These are phyloP conservation scores for Sinentomon sp. DNA, from an alignment of 2,888 invertebrate genomes.

Conservation along the genomic window DNA sequence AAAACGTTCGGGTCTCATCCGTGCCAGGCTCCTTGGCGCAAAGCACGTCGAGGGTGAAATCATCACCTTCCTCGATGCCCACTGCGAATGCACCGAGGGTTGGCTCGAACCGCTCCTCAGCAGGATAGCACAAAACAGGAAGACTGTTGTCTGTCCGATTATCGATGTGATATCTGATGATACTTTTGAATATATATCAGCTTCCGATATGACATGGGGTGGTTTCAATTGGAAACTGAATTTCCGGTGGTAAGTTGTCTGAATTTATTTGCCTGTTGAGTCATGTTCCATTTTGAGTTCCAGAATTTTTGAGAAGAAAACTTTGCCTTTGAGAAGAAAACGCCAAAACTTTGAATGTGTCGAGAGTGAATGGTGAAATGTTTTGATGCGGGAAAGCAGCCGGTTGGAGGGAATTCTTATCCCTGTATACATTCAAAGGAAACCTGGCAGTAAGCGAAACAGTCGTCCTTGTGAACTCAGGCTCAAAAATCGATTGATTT, in stretches of 20 bases:
- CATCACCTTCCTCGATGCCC: slow-evolving; percentile 88
- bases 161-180: slow-evolving; percentile 98
- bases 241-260: slow-evolving; percentile 62
- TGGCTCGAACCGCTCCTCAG: slow-evolving; percentile 87
- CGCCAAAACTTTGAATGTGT: too few species aligned
- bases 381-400: too few species aligned
- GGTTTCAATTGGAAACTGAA: slow-evolving; percentile 99
- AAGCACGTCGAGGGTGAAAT: slow-evolving; percentile 72
- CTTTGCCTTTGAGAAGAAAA: too few species aligned
- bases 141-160: slow-evolving; percentile 87
- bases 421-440: too few species aligned
- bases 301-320: too few species aligned
- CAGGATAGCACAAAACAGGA: slow-evolving; percentile 70
- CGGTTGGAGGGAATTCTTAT: too few species aligned
- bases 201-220: slow-evolving; percentile 98
- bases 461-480: too few species aligned
- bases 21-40: slow-evolving; percentile 80
- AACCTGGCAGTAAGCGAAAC: too few species aligned
- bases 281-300: too few species aligned
- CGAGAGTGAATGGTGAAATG: too few species aligned
- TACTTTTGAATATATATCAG: slow-evolving; percentile 93
- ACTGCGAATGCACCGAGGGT: slow-evolving; percentile 95
- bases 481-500: too few species aligned
- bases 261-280: too few species aligned
- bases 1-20: slow-evolving; percentile 77